Evolutionary conservation across 2,113 vertebrate genomes (phyloP).

Genomic region (Coreoperca whiteheadi): DNA sequence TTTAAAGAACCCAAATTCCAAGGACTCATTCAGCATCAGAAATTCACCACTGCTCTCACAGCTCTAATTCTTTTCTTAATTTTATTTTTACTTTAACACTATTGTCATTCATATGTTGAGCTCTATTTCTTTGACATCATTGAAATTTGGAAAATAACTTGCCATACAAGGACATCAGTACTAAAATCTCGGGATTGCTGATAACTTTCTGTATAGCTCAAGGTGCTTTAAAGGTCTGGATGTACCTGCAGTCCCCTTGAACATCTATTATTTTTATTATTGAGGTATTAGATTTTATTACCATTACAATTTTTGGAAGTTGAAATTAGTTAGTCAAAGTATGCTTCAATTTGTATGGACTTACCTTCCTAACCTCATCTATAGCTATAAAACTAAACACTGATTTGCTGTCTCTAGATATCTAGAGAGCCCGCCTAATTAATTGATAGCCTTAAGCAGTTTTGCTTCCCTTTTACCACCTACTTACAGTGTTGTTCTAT

Average conservation of each 20-base stretch:
- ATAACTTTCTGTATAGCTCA: background rate
- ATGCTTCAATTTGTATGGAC: background rate
- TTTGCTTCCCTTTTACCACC: slow-evolving; percentile 11
- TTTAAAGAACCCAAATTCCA: background rate
- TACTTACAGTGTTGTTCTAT: slow-evolving; percentile 23
- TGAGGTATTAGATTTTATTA: background rate
- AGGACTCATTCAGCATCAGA: background rate
- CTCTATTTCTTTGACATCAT: background rate
- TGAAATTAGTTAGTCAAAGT: background rate
- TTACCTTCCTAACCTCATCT: background rate
- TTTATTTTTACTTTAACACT: background rate
- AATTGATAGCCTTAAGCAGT: slow-evolving; percentile 35
- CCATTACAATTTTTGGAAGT: background rate
- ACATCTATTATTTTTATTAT: background rate
- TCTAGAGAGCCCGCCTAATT: slow-evolving; percentile 28
- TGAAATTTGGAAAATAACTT: background rate
- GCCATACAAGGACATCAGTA: background rate
- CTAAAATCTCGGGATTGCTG: slow-evolving; percentile 8
- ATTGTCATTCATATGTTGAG: background rate
- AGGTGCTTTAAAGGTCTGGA: background rate
- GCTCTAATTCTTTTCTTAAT: background rate
- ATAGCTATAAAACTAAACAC: background rate
- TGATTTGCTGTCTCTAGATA: slow-evolving; percentile 19
- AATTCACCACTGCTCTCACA: background rate
- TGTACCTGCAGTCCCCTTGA: background rate